Conservation (phyloP, 1,140 invertebrate genomes). For the Macrobrachium nipponense region DNA sequence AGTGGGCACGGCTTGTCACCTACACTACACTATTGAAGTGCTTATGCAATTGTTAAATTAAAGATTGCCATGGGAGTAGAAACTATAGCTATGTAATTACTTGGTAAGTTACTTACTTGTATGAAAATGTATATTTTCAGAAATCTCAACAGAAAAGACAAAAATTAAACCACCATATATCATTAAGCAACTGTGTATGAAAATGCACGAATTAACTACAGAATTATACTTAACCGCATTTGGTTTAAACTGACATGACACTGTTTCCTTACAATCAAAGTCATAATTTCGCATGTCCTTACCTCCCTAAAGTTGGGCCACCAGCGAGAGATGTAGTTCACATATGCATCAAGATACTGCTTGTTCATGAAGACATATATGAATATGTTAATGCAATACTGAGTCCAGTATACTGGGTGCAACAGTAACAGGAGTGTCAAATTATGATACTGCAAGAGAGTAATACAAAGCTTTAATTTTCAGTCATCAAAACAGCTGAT, state of each 20-base stretch:
- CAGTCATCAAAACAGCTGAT: neutral
- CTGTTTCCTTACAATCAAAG: neutral
- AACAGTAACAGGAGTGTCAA: slow-evolving; percentile 53
- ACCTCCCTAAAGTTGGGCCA: slow-evolving; percentile 61
- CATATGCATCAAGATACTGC: slow-evolving; percentile 61
- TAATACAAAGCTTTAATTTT: neutral
- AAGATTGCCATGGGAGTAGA: too few species aligned
- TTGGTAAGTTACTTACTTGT: too few species aligned
- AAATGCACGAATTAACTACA: neutral
- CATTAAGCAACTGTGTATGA: neutral
- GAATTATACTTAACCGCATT: neutral
- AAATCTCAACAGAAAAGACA: neutral
- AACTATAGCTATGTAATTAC: too few species aligned
- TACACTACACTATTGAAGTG: too few species aligned
- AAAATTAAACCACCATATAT: neutral
- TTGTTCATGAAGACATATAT: slow-evolving; percentile 64
- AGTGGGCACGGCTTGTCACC: too few species aligned
- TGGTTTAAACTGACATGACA: neutral
- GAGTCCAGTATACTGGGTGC: slow-evolving; percentile 63
- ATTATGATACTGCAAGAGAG: slow-evolving; percentile 9
- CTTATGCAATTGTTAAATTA: too few species aligned
- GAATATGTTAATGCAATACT: slow-evolving; percentile 63
- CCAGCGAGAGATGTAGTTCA: slow-evolving; percentile 61
- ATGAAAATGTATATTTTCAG: too few species aligned
- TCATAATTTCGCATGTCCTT: neutral